Conservation (phyloP, 2,888 invertebrate genomes). For the Xestia xanthographa region DNA sequence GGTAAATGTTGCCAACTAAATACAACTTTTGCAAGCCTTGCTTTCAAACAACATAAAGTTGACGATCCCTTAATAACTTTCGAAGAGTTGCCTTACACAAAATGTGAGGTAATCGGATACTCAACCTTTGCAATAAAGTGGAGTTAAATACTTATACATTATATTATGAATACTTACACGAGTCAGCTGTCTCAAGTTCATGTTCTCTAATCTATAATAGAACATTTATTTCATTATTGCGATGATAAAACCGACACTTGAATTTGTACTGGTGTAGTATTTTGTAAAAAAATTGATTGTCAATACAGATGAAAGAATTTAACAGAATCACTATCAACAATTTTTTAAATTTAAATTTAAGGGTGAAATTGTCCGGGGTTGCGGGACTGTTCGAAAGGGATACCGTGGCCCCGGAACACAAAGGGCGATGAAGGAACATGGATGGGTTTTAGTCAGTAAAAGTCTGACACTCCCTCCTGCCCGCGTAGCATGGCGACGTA, state of each 20-base stretch:
- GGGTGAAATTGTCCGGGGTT: no score
- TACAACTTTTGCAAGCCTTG: constrained; percentile 40
- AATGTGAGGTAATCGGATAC: constrained; percentile 48
- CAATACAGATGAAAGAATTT: not conserved
- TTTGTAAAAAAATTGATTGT: not conserved
- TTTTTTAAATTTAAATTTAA: no score
- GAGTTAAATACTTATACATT: constrained; percentile 3
- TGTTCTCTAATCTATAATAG: constrained; percentile 7
- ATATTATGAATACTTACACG: constrained; percentile 19
- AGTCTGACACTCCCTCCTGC: no score
- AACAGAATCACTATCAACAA: no score
- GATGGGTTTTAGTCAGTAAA: no score
- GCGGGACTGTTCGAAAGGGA: no score
- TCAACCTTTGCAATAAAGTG: constrained; percentile 27
- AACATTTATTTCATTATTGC: constrained; percentile 1
- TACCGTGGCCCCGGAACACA: no score
- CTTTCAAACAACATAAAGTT: constrained; percentile 42
- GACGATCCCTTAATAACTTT: constrained; percentile 41
- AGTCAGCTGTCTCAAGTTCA: constrained; percentile 25
- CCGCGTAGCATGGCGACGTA: no score
- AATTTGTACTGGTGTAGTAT: not conserved
- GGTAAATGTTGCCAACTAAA: constrained; percentile 52
- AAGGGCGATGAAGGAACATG: no score
- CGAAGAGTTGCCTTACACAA: constrained; percentile 15
- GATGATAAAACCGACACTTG: not conserved